Percentiles rank a stretch among this genome's conserved stretches.
These are phyloP conservation scores for Dendrolimus kikuchii DNA, from an alignment of 1,140 invertebrate species.

Conservation along the genomic window DNA sequence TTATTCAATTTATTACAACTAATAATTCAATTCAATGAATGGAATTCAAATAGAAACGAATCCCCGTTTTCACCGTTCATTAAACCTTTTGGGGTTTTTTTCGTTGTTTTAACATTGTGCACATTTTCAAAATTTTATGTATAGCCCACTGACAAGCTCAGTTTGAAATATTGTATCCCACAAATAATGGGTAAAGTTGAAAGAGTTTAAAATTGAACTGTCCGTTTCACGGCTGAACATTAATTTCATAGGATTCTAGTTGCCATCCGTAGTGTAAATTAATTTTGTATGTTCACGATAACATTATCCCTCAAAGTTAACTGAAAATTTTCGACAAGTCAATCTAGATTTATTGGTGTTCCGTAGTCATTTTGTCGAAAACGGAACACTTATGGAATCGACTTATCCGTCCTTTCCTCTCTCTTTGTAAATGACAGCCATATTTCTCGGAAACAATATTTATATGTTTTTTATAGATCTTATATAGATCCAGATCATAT, in stretches of 20 bases:
- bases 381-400: too few species aligned
- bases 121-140: constrained; percentile 29
- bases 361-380: too few species aligned
- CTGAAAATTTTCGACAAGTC: too few species aligned
- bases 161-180: constrained; percentile 29
- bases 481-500: too few species aligned
- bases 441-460: too few species aligned
- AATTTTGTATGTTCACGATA: constrained; percentile 4
- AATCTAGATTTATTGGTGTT: too few species aligned
- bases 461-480: too few species aligned
- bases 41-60: neutral
- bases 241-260: constrained; percentile 32
- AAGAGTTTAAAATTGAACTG: constrained; percentile 47
- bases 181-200: constrained; percentile 50
- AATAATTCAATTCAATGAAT: too few species aligned
- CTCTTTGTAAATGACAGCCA: too few species aligned
- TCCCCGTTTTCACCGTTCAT: constrained; percentile 8
- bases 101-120: constrained; percentile 9
- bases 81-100: constrained; percentile 5
- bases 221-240: constrained; percentile 38
- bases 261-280: constrained; percentile 31
- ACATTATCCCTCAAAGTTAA: too few species aligned
- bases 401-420: too few species aligned
- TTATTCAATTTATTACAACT: too few species aligned
- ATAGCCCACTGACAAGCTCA: constrained; percentile 28